phyloP scores from a whole-genome alignment of 1,140 invertebrate genomes.

The Odontomachus brunneus region DNA sequence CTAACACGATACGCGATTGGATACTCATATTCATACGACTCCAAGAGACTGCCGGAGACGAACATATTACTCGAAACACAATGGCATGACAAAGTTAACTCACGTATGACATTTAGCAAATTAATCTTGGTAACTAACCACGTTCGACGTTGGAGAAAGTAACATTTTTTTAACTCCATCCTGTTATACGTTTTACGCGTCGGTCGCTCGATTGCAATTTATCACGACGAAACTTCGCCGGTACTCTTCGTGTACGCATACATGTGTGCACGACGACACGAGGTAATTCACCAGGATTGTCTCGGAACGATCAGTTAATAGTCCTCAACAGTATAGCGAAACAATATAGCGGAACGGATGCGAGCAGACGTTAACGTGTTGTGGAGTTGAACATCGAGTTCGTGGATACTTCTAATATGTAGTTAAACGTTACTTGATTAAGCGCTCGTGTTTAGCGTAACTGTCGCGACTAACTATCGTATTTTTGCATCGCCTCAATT shows the following conservation, averaged over 20 bases:
- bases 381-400: not conserved
- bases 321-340: not conserved
- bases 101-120: slow-evolving; percentile 13
- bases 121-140: slow-evolving; percentile 20
- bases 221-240: not conserved
- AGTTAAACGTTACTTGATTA: not conserved
- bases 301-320: not conserved
- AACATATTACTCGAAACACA: slow-evolving; percentile 43
- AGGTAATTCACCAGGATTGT: not conserved
- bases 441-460: no score
- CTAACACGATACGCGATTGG: slow-evolving; percentile 74
- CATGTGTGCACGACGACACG: not conserved
- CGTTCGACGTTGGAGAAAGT: slow-evolving; percentile 15
- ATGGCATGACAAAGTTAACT: slow-evolving; percentile 43
- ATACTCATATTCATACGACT: slow-evolving; percentile 60
- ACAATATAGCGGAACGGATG: not conserved
- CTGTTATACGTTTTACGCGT: not conserved
- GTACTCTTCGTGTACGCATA: not conserved
- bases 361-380: not conserved
- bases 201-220: not conserved
- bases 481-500: slow-evolving; percentile 33
- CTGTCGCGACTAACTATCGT: no score
- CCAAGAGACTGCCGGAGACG: slow-evolving; percentile 50
- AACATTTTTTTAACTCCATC: slow-evolving; percentile 27
- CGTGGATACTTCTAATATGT: slow-evolving; percentile 4